These are phyloP conservation scores for Caenorhabditis plicata DNA, from an alignment of 2,888 invertebrate species.

Conservation along the genomic window DNA sequence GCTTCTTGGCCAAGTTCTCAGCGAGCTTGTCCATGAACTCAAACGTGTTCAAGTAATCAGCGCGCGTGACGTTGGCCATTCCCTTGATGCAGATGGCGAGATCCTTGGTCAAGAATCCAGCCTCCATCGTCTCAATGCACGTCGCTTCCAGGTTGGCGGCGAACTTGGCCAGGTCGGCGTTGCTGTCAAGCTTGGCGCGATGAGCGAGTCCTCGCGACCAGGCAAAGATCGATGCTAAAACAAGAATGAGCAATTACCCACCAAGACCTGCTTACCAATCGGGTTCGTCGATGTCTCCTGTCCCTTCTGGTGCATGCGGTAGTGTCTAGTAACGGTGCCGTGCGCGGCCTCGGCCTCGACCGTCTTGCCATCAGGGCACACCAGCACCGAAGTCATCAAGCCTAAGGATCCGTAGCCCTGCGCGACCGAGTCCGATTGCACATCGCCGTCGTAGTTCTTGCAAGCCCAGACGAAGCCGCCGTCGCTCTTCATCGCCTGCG, in stretches of 20 bases:
- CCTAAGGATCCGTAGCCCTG: conserved; percentile 85
- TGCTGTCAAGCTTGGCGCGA: conserved; percentile 88
- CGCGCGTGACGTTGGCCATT: conserved; percentile 74
- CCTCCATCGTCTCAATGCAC: conserved; percentile 90
- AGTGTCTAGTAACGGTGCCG: conserved; percentile 92
- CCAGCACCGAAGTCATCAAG: conserved; percentile 93
- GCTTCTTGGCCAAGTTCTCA: conserved; percentile 75
- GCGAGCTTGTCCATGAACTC: conserved; percentile 93
- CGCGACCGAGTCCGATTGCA: conserved; percentile 95
- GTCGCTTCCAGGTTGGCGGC: conserved; percentile 78
- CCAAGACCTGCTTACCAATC: conserved; percentile 72
- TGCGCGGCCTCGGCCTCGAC: conserved; percentile 98
- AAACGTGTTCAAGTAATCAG: conserved; percentile 93
- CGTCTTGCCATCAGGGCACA: conserved; percentile 96
- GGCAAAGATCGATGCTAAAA: conserved; percentile 87
- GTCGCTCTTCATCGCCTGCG: conserved; percentile 80
- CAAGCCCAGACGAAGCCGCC: conserved; percentile 99
- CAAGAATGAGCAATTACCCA: not conserved
- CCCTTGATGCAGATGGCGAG: conserved; percentile 96
- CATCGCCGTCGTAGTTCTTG: conserved; percentile 98
- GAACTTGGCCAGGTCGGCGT: conserved; percentile 74
- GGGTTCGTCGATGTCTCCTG: conserved; percentile 98
- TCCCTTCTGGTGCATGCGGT: conserved; percentile 73
- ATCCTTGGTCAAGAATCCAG: conserved; percentile 95
- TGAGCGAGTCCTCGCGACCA: conserved; percentile 93